Evolutionary conservation across 2,888 invertebrate species (phyloP).

Genomic region (Xestia sexstrigata): DNA sequence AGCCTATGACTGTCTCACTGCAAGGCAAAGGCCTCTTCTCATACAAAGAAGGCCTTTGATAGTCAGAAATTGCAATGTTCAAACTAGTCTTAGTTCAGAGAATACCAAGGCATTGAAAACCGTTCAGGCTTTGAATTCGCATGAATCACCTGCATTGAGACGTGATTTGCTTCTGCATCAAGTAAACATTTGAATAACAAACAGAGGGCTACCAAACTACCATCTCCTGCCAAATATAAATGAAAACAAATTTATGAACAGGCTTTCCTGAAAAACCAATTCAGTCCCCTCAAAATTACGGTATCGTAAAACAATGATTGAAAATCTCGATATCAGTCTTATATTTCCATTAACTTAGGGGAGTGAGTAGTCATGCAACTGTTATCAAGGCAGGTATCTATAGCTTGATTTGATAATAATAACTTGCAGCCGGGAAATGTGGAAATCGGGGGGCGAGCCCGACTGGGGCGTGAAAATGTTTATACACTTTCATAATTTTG

Average conservation of each 20-base stretch:
- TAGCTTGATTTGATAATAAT: constrained; percentile 90
- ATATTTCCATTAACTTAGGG: constrained; percentile 86
- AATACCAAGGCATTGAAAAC: constrained; percentile 23
- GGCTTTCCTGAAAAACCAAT: constrained; percentile 65
- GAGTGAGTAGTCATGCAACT: constrained; percentile 81
- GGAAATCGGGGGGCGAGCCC: constrained; percentile 83
- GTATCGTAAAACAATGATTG: constrained; percentile 89
- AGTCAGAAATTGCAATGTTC: constrained; percentile 2
- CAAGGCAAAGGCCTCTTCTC: background rate
- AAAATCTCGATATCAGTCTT: constrained; percentile 82
- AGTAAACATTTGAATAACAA: constrained; percentile 40
- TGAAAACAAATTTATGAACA: constrained; percentile 62
- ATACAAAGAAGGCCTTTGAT: constrained; percentile 1
- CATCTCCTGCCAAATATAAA: constrained; percentile 32
- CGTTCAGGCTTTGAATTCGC: constrained; percentile 23
- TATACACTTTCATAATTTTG: constrained; percentile 90
- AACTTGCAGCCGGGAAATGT: constrained; percentile 85
- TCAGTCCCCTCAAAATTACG: constrained; percentile 77
- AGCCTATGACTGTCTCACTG: background rate
- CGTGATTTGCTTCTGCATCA: constrained; percentile 18
- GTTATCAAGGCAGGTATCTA: constrained; percentile 87
- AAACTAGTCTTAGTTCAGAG: constrained; percentile 3
- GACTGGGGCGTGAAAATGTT: constrained; percentile 89
- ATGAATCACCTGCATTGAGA: constrained; percentile 18
- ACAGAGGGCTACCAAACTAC: constrained; percentile 6